phyloP scores from a whole-genome alignment of 1,140 invertebrate genomes.

The Drosophila tropicalis region DNA sequence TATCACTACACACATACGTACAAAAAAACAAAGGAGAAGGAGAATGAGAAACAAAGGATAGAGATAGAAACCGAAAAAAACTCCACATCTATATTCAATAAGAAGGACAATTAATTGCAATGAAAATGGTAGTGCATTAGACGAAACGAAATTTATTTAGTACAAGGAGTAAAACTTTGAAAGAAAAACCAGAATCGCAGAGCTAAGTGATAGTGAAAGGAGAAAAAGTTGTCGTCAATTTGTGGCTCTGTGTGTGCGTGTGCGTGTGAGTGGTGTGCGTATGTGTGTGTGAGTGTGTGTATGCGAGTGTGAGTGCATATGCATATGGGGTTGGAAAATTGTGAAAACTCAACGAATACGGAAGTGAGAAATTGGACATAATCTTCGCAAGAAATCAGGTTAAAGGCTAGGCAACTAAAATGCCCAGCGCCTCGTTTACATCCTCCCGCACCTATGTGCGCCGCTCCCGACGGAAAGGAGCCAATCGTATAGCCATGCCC shows the following conservation, averaged over 20 bases:
- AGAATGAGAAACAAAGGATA: conserved; percentile 79
- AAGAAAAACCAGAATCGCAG: conserved; percentile 13
- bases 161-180: not conserved
- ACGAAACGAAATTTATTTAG: conserved; percentile 26
- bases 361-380: conserved; percentile 45
- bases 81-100: conserved; percentile 64
- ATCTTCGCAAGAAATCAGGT: conserved; percentile 21
- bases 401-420: conserved; percentile 84
- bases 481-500: conserved; percentile 91
- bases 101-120: conserved; percentile 58
- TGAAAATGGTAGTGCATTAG: conserved; percentile 49
- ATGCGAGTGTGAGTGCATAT: conserved; percentile 61
- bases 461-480: conserved; percentile 91
- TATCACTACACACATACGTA: conserved; percentile 70
- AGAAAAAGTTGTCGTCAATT: conserved; percentile 60
- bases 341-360: conserved; percentile 60
- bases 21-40: conserved; percentile 79
- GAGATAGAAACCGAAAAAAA: conserved; percentile 78
- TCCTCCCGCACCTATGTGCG: conserved; percentile 93
- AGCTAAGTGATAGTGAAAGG: conserved; percentile 49
- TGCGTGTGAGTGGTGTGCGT: conserved; percentile 25
- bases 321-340: conserved; percentile 75
- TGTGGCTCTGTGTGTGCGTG: conserved; percentile 39
- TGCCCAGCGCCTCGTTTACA: conserved; percentile 95
- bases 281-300: conserved; percentile 51